Evolutionary conservation across 2,113 vertebrate species (phyloP).

Genomic region (Cyanoramphus novaezelandiae): DNA sequence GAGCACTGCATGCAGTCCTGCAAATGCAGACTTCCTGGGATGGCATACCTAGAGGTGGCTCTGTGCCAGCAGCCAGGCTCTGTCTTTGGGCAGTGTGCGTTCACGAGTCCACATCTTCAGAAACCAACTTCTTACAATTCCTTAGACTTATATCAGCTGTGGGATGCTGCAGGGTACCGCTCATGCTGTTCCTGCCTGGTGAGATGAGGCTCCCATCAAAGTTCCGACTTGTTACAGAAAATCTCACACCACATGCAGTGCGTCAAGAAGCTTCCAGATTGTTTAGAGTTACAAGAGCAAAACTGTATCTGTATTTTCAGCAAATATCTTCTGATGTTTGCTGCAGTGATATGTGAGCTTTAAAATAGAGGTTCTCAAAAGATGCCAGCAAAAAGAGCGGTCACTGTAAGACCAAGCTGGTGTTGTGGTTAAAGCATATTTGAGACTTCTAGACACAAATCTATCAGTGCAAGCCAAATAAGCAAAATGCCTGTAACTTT

Average conservation of each 20-base stretch:
- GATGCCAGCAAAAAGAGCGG: neutral
- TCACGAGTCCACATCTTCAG: neutral
- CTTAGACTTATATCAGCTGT: neutral
- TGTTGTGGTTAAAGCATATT: neutral
- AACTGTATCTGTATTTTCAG: neutral
- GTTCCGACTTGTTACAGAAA: neutral
- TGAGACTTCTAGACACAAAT: neutral
- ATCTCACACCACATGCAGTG: neutral
- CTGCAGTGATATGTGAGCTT: neutral
- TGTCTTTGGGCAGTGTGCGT: neutral
- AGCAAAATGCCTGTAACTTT: neutral
- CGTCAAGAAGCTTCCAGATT: neutral
- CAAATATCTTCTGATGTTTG: neutral
- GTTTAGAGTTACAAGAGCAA: neutral
- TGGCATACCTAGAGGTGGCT: neutral
- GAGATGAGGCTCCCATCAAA: conserved; percentile 32
- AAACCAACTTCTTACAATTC: neutral
- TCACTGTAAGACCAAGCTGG: neutral
- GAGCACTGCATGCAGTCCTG: neutral
- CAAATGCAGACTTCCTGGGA: neutral
- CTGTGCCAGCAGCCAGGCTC: neutral
- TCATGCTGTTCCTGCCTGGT: neutral
- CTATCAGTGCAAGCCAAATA: neutral
- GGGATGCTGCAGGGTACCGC: neutral
- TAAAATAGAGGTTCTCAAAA: neutral